phyloP scores from a whole-genome alignment of 2,113 vertebrate genomes.

The Dicaeum eximium region DNA sequence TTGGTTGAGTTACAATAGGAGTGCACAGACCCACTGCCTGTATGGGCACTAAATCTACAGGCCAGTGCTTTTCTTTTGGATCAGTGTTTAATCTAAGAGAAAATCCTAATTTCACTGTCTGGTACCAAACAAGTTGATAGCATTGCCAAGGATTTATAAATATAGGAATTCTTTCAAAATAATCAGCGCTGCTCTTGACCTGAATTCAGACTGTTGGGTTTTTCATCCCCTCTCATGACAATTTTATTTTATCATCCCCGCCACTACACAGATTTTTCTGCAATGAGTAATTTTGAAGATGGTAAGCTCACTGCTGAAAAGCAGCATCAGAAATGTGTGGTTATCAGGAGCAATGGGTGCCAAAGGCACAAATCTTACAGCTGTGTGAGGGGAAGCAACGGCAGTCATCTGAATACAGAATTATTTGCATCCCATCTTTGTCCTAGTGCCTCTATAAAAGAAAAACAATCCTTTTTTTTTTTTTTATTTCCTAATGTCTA shows the following conservation, averaged over 20 bases:
- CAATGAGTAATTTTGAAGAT: slow-evolving; percentile 52
- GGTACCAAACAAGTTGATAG: not conserved
- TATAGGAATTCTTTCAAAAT: not conserved
- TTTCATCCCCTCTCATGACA: not conserved
- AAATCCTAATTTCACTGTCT: slow-evolving; percentile 9
- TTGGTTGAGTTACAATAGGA: not conserved
- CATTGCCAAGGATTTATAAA: not conserved
- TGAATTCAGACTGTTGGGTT: slow-evolving; percentile 24
- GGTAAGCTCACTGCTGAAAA: not conserved
- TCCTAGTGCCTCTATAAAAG: slow-evolving; percentile 14
- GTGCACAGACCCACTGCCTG: not conserved
- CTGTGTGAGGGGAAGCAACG: not conserved
- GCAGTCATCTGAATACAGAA: slow-evolving; percentile 8
- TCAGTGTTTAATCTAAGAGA: not conserved
- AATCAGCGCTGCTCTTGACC: slow-evolving; percentile 25
- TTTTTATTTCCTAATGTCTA: not conserved
- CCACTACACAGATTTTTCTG: slow-evolving; percentile 24
- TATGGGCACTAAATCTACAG: not conserved
- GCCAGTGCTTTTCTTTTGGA: not conserved
- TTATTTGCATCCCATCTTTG: not conserved
- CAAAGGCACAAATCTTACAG: slow-evolving; percentile 28
- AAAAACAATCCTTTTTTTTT: not conserved
- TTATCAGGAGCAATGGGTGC: slow-evolving; percentile 35
- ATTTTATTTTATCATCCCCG: slow-evolving; percentile 29
- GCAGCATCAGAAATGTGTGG: not conserved